Base-by-base conservation (phyloP, 1,140 invertebrate genomes). In the Drosophila albomicans region DNA sequence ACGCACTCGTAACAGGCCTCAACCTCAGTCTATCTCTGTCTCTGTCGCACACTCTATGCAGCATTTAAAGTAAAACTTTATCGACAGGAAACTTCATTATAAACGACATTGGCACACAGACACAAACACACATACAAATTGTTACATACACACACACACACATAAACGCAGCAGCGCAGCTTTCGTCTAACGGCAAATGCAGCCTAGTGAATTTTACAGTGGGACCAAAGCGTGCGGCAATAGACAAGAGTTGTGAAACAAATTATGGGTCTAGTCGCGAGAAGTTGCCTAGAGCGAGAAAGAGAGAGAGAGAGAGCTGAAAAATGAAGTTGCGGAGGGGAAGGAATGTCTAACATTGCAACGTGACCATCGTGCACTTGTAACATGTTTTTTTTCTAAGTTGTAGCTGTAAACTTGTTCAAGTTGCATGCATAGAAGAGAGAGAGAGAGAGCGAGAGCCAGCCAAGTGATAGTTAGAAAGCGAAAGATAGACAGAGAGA, bases 71-170 rank as follows among this genome's bases (percentile, higher is more conserved):
- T 81, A 86, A 74, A 86, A 79, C 70, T 86, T 86, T 85, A 87
- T 88, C 81, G 85, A 69, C 84, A 89, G 85, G 85, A 87, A 88
- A 88, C 84, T 88, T 89, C 84, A 89, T 89, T 89, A 88, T 89
- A 88, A 88, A 89, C 85, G 80, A 81, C 84, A 88, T 89, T 88
- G 84, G 85, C 70, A 88, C 81, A 86, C 64, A 78, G 73, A 80
- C 73, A 74, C 45, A 72, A 35, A 63, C 63, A 75, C 51, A 57
- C 41, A 65, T 25, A 65, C 16, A 32, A 32, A 32, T 32, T 32
- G 32, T 32, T 32, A 45, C 11, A 38, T 16, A 57, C 16, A 57
- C 35, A 32, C 7, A 51, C 32, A 46, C 25, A 16, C n/a, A 56
- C 20, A 48, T 5, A 49, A 20, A 20, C 16, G 16, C 8, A 41